phyloP scores from a whole-genome alignment of 2,888 invertebrate species.

The Thera britannica region DNA sequence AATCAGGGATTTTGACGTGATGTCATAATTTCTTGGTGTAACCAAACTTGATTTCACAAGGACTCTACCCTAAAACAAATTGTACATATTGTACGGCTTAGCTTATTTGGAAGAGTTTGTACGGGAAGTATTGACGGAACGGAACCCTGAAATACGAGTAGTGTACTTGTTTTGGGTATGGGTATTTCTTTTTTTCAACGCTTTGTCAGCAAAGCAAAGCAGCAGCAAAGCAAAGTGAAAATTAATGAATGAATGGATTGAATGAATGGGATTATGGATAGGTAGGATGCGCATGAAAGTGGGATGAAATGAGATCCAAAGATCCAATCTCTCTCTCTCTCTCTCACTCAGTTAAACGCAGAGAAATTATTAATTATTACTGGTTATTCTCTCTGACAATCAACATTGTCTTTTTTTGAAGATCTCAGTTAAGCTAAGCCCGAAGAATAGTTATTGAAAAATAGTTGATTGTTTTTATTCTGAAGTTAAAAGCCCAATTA shows the following conservation, averaged over 20 bases:
- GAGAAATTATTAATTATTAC: too few relatives aligned
- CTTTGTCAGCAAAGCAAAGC: conserved; percentile 21
- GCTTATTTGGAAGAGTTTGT: conserved; percentile 6
- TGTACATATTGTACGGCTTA: neutral
- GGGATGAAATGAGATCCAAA: too few relatives aligned
- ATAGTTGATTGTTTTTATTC: too few relatives aligned
- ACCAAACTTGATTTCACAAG: conserved; percentile 9
- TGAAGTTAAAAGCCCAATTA: too few relatives aligned
- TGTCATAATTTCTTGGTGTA: conserved; percentile 25
- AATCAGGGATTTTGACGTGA: conserved; percentile 29
- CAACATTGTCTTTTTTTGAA: too few relatives aligned
- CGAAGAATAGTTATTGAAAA: too few relatives aligned
- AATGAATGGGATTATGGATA: too few relatives aligned
- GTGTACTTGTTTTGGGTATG: neutral
- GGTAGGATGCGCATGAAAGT: too few relatives aligned
- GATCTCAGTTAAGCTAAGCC: too few relatives aligned
- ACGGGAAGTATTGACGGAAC: neutral
- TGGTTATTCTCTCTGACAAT: too few relatives aligned
- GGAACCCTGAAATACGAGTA: neutral
- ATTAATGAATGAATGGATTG: neutral
- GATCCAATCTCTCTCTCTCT: too few relatives aligned
- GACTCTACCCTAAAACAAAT: neutral
- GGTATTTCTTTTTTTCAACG: conserved; percentile 15
- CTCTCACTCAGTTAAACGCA: too few relatives aligned
- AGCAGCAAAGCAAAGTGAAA: conserved; percentile 2